These are phyloP conservation scores for Cabera pusaria DNA, from an alignment of 2,888 invertebrate genomes.

Conservation along the genomic window DNA sequence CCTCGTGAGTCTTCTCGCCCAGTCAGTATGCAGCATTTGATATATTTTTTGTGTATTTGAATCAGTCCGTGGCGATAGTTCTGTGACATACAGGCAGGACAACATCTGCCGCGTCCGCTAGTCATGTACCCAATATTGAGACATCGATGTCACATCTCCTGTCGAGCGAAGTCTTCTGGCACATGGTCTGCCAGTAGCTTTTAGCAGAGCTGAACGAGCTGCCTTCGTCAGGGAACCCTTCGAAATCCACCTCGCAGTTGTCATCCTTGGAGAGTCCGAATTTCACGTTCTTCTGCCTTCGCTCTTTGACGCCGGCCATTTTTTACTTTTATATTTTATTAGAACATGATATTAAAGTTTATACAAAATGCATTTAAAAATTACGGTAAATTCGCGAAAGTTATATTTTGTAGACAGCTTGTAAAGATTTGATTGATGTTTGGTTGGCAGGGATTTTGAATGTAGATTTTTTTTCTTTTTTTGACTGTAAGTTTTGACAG, in stretches of 20 bases:
- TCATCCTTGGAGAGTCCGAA: slow-evolving; percentile 70
- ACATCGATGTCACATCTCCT: slow-evolving; percentile 34
- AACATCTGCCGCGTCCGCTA: too few species aligned
- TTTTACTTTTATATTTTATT: slow-evolving; percentile 6
- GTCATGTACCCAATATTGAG: slow-evolving; percentile 37
- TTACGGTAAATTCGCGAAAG: slow-evolving; percentile 46
- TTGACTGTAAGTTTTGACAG: too few species aligned
- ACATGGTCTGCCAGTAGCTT: slow-evolving; percentile 67
- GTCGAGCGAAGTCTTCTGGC: slow-evolving; percentile 32
- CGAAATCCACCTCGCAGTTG: slow-evolving; percentile 47
- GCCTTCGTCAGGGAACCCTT: slow-evolving; percentile 49
- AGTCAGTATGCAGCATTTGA: too few species aligned
- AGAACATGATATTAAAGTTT: slow-evolving; percentile 37
- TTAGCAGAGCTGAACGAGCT: slow-evolving; percentile 56
- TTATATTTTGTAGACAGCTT: slow-evolving; percentile 30
- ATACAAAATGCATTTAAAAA: slow-evolving; percentile 37
- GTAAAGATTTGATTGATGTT: slow-evolving; percentile 33
- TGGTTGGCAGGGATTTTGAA: slow-evolving; percentile 26
- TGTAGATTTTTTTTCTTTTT: too few species aligned
- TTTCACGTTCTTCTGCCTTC: slow-evolving; percentile 61
- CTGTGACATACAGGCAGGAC: too few species aligned
- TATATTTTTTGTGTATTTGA: too few species aligned
- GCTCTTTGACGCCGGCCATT: slow-evolving; percentile 54
- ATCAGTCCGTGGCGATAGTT: too few species aligned
- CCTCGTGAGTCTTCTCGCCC: too few species aligned